These are phyloP conservation scores for Girardinus metallicus DNA, from an alignment of 2,797 vertebrate genomes.

Conservation along the genomic window DNA sequence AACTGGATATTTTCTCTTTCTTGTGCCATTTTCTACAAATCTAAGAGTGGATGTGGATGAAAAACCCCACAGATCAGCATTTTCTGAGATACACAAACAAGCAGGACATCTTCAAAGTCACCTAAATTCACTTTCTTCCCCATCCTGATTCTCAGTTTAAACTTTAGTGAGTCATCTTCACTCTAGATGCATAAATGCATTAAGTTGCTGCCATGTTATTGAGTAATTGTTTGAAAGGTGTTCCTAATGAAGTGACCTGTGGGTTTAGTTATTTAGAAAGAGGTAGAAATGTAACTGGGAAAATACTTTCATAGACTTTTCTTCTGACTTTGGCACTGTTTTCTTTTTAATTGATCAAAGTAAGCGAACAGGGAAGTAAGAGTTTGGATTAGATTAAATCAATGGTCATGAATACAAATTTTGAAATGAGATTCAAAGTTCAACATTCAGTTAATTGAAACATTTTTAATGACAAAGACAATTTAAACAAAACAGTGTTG, in stretches of 20 bases:
- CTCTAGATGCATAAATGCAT: too few species aligned
- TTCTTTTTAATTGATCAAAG: background rate
- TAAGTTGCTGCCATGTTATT: too few species aligned
- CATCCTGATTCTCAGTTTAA: too few species aligned
- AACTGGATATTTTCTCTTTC: background rate
- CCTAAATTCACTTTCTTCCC: too few species aligned
- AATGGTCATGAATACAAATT: background rate
- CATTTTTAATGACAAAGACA: background rate
- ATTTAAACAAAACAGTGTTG: background rate
- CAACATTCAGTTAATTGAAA: background rate
- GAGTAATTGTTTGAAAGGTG: background rate
- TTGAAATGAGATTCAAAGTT: background rate
- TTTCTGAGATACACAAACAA: background rate
- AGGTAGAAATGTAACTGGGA: background rate
- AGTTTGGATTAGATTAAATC: background rate
- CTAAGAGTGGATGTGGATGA: background rate
- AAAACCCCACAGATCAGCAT: background rate
- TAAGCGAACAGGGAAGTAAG: background rate
- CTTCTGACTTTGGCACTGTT: background rate
- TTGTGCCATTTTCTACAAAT: background rate
- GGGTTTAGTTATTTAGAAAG: background rate
- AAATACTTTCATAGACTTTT: too few species aligned
- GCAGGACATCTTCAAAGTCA: background rate
- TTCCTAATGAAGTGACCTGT: background rate
- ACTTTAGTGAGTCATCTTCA: too few species aligned